Evolutionary conservation across 2,113 vertebrate genomes (phyloP), one percentile per base, ranked within the genome.

Genomic region (Phalacrocorax aristotelis): DNA sequence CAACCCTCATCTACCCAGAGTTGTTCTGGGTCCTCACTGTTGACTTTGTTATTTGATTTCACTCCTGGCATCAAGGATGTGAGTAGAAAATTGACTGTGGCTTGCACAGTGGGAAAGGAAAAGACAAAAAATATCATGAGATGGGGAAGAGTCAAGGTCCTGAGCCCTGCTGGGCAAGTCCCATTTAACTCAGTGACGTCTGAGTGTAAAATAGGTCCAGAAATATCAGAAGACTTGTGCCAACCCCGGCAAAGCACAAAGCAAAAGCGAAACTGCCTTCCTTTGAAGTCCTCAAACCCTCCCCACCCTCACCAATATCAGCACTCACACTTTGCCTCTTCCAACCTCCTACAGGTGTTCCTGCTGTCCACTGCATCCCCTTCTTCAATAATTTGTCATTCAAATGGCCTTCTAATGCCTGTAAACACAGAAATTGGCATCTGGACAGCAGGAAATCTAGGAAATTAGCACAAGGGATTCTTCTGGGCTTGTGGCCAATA

Each of bases 371-470:
- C 49, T 55, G 26, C 48, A 36, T 70, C 38, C 19, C 38, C 34
- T 89, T 55, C 48, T 68, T 64, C 83, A 84, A 71, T 13, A 58
- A 40, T 57, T 68, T 89, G 61, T 87, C 87, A 87, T 72, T 89
- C 87, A 86, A 83, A 81, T 22, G 51, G 77, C 78, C 40, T 94
- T 76, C 57, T 70, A 83, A 74, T 74, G 90, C 32, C 76, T 94
- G 85, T 81, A 97, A 96, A 91, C 77, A 87, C 34, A 82, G 66
- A 64, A 92, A 89, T 72, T 97, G 95, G 95, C 95, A 95, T 65
- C 94, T 89, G 83, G 65, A 94, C 90, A 92, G 92, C 75, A 94
- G 93, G 93, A 96, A 83, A 94, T 96, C 93, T 89, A 96, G 95
- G 96, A 97, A 95, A 95, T 87, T 92, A 96, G 91, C 89, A 84